Conservation (phyloP, 2,888 invertebrate species). For the Tachina grossa region DNA sequence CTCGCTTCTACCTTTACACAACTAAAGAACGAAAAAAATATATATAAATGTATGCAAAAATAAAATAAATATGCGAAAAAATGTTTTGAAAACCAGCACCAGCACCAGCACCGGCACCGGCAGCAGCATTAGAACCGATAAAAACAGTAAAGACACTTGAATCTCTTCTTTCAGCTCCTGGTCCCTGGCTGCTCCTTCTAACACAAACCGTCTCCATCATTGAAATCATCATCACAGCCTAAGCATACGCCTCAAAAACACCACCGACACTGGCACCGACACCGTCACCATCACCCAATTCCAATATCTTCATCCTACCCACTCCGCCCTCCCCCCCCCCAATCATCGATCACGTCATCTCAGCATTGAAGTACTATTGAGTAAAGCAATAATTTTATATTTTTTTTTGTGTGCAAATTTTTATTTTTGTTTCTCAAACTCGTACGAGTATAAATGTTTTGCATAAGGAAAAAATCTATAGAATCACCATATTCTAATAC, state of each 20-base stretch:
- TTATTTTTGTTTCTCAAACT: slow-evolving; percentile 47
- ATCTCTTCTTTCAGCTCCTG: slow-evolving; percentile 15
- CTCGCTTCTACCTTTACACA: slow-evolving; percentile 74
- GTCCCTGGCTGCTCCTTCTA: not conserved
- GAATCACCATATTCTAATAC: slow-evolving; percentile 74
- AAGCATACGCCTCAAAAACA: not conserved
- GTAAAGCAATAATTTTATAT: slow-evolving; percentile 68
- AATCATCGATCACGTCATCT: slow-evolving; percentile 63
- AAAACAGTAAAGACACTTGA: slow-evolving; percentile 67
- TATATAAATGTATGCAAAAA: slow-evolving; percentile 18
- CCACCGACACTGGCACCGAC: slow-evolving; percentile 15
- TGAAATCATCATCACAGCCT: slow-evolving; percentile 25
- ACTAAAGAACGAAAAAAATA: slow-evolving; percentile 58
- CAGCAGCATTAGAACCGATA: slow-evolving; percentile 63
- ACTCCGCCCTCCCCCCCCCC: not conserved
- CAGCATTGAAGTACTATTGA: slow-evolving; percentile 69
- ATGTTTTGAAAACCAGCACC: slow-evolving; percentile 73
- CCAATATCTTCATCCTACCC: slow-evolving; percentile 19
- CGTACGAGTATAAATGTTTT: slow-evolving; percentile 52
- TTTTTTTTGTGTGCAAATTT: not conserved
- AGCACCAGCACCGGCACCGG: slow-evolving; percentile 76
- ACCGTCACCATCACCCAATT: slow-evolving; percentile 6
- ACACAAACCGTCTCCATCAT: slow-evolving; percentile 23
- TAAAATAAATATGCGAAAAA: slow-evolving; percentile 19
- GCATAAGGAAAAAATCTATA: slow-evolving; percentile 79